These are phyloP conservation scores for Rhopalosiphum padi DNA, from an alignment of 1,140 invertebrate species.

Conservation along the genomic window DNA sequence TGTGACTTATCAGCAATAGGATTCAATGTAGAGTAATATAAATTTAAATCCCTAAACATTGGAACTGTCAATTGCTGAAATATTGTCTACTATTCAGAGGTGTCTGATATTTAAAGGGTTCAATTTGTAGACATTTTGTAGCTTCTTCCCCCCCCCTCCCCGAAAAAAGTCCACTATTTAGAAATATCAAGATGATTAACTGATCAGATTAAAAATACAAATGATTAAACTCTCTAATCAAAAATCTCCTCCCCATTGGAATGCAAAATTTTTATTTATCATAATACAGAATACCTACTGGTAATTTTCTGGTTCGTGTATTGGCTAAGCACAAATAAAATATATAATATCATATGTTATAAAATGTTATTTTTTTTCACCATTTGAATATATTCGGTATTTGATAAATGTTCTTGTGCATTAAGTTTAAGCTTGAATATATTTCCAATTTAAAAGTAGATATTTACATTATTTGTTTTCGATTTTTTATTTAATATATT, in stretches of 20 bases:
- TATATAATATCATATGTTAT: neutral
- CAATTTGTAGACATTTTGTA: too few species aligned
- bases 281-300: neutral
- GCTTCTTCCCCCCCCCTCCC: neutral
- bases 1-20: neutral
- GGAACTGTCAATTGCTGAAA: neutral
- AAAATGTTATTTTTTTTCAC: neutral
- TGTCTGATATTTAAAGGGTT: neutral
- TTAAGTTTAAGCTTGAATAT: neutral
- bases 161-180: too few species aligned
- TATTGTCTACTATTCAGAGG: neutral
- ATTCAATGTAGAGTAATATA: neutral
- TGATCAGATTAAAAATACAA: too few species aligned
- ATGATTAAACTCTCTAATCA: neutral
- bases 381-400: neutral
- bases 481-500: neutral
- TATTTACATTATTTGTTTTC: neutral
- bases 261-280: neutral
- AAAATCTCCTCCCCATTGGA: neutral
- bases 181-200: too few species aligned
- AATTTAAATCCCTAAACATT: too few species aligned
- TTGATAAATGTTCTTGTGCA: neutral
- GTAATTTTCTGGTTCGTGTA: neutral
- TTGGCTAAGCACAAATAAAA: neutral
- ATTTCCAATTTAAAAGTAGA: neutral